A percentile compares a stretch with the other conserved stretches of the same genome.
Conservation (phyloP, 2,888 invertebrate species). For the Pollenia angustigena region DNA sequence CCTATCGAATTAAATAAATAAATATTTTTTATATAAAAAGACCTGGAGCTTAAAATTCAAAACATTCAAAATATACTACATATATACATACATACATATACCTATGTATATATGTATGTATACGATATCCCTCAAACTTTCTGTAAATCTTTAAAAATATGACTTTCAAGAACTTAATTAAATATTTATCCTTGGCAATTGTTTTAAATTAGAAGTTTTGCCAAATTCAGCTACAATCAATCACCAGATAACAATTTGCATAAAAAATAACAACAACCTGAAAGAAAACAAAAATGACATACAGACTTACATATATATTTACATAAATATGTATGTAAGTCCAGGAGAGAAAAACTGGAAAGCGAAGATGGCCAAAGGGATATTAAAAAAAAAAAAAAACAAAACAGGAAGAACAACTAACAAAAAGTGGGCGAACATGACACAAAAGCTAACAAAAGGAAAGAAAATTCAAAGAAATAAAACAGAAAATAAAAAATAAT, state of each 20-base stretch:
- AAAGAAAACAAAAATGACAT: not conserved
- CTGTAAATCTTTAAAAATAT: constrained; percentile 13
- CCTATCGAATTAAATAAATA: no score
- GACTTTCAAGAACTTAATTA: constrained; percentile 26
- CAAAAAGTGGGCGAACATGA: constrained; percentile 69
- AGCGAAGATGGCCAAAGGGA: constrained; percentile 52
- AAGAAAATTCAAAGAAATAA: not conserved
- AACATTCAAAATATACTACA: no score
- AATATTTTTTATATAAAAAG: no score
- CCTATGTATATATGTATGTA: not conserved
- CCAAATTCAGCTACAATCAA: constrained; percentile 33
- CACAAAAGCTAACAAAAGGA: constrained; percentile 40
- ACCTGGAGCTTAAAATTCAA: no score
- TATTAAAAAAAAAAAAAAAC: constrained; percentile 33
- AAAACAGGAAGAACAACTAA: constrained; percentile 61
- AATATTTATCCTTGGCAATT: constrained; percentile 55
- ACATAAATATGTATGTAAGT: constrained; percentile 59
- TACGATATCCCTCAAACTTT: not conserved
- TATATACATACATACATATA: no score
- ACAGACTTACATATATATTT: not conserved
- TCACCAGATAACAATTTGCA: not conserved
- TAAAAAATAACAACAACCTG: constrained; percentile 6
- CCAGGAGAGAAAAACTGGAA: constrained; percentile 58
- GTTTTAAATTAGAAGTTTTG: constrained; percentile 52
- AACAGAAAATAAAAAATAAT: not conserved